Percentiles rank a stretch among this genome's conserved stretches.
Conservation (phyloP, 2,797 vertebrate species). For the Sebastes hubbsi region DNA sequence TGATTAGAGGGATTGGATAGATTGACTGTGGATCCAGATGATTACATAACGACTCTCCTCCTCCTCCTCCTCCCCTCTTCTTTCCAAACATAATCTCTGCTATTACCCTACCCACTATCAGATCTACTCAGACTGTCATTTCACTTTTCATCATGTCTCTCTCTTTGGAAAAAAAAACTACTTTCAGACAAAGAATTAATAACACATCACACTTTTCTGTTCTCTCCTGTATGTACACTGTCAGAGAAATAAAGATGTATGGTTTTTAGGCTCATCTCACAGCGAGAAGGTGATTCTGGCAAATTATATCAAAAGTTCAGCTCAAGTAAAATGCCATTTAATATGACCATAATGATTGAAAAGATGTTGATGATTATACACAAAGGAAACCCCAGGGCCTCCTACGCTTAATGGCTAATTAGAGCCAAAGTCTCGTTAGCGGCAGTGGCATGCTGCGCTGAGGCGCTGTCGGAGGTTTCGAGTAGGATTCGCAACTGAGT, state of each 20-base stretch:
- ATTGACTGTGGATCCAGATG: constrained; percentile 32
- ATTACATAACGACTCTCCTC: constrained; percentile 33
- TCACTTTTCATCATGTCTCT: neutral
- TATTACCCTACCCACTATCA: neutral
- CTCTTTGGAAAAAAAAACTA: neutral
- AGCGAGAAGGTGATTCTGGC: neutral
- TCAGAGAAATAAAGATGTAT: neutral
- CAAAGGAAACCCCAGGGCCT: neutral
- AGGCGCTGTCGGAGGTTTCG: neutral
- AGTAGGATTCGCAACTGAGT: neutral
- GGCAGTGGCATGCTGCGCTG: neutral
- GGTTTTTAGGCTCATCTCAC: neutral
- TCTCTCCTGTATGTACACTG: neutral
- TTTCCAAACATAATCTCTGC: constrained; percentile 7
- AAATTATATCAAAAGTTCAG: neutral
- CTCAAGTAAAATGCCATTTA: neutral
- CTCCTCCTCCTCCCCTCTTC: neutral
- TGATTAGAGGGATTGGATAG: constrained; percentile 46
- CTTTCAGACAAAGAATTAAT: neutral
- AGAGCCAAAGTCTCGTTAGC: constrained; percentile 40
- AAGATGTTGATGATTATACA: constrained; percentile 1
- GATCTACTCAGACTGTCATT: neutral
- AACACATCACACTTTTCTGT: neutral
- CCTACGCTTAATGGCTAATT: constrained; percentile 41
- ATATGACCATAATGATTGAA: neutral